These are phyloP conservation scores for Tachina lurida DNA, from an alignment of 2,888 invertebrate species.

Conservation along the genomic window DNA sequence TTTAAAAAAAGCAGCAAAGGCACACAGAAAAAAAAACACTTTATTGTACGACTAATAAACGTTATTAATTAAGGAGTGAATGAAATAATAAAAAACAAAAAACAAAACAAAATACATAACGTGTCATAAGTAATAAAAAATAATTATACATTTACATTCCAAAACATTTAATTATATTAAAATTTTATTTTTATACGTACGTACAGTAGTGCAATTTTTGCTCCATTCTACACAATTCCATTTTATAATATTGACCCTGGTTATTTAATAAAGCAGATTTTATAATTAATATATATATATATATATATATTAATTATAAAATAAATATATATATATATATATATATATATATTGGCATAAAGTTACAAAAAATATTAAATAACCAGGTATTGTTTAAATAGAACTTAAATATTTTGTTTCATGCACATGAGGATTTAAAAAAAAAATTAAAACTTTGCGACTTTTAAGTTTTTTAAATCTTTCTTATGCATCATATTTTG, in stretches of 20 bases:
- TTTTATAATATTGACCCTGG: constrained; percentile 28
- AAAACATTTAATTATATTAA: constrained; percentile 24
- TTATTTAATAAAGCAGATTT: constrained; percentile 6
- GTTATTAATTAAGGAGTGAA: constrained; percentile 26
- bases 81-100: not conserved
- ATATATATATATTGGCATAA: not conserved
- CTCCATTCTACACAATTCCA: constrained; percentile 5
- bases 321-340: too few relatives aligned
- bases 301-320: too few relatives aligned
- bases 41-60: constrained; percentile 1
- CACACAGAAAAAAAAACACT: not conserved
- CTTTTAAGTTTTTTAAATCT: too few relatives aligned
- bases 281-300: constrained; percentile 1
- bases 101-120: not conserved
- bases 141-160: constrained; percentile 41
- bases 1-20: constrained; percentile 8
- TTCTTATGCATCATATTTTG: too few relatives aligned
- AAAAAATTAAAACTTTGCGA: too few relatives aligned
- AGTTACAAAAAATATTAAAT: not conserved
- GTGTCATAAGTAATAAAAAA: constrained; percentile 51
- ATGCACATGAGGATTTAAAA: too few relatives aligned
- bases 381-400: not conserved
- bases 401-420: too few relatives aligned
- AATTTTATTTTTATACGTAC: not conserved
- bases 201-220: not conserved